Conservation (phyloP, 2,797 vertebrate genomes). For the Fistularia commersonii region DNA sequence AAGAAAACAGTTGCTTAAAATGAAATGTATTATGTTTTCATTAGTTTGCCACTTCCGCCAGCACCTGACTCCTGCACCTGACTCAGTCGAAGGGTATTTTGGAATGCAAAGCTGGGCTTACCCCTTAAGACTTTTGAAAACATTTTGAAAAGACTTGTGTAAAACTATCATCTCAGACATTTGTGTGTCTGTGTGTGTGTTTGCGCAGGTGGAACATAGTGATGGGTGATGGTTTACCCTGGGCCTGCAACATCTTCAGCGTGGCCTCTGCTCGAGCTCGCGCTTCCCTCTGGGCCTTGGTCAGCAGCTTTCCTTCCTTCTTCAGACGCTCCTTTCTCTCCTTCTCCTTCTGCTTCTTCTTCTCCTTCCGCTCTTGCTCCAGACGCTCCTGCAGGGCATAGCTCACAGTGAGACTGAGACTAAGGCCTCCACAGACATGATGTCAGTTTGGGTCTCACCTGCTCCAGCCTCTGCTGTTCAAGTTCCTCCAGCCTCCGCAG, state of each 20-base stretch:
- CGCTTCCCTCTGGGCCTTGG: slow-evolving; percentile 89
- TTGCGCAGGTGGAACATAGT: no score
- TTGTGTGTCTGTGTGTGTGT: no score
- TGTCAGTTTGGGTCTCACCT: slow-evolving; percentile 70
- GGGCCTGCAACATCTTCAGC: slow-evolving; percentile 89
- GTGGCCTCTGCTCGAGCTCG: slow-evolving; percentile 88
- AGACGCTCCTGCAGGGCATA: slow-evolving; percentile 81
- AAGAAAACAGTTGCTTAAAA: no score
- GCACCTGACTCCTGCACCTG: no score
- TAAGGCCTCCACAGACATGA: neutral
- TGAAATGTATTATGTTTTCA: no score
- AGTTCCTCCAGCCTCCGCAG: slow-evolving; percentile 84
- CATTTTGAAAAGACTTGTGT: no score
- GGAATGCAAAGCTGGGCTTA: no score
- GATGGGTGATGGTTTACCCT: slow-evolving; percentile 75
- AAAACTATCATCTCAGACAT: no score
- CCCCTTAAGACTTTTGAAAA: no score
- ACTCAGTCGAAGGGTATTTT: no score
- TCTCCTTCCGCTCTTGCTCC: slow-evolving; percentile 93
- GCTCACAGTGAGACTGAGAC: neutral
- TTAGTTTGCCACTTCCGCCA: no score
- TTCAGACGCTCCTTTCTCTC: slow-evolving; percentile 96
- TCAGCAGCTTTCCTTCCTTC: slow-evolving; percentile 94
- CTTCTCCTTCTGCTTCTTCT: slow-evolving; percentile 96
- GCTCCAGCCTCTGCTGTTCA: slow-evolving; percentile 87